Evolutionary conservation across 2,888 invertebrate species (phyloP), one percentile per base, ranked within the genome.

Genomic region (Caenorhabditis panamensis): DNA sequence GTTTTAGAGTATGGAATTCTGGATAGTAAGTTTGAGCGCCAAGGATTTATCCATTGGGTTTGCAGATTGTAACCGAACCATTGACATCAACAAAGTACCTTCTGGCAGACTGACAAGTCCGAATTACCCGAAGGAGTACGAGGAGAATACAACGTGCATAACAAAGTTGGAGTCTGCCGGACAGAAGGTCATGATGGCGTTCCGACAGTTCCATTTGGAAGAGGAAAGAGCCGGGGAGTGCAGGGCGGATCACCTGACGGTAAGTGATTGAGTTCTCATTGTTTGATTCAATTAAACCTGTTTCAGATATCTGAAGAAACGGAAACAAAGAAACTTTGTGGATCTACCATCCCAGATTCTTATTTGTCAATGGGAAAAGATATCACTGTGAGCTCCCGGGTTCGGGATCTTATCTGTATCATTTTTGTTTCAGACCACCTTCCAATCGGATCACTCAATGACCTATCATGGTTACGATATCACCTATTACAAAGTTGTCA

Each of bases 1-100:
- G 18, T 13, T 3, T 44, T 75, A n/a, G 54, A 53, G 16, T 75
- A 75, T 49, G 59, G 54, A 16, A 2, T 61, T 18, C 22, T 75
- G 1, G 66, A 64, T 41, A 67, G 67, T 75, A 28, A 41, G 63
- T n/a, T n/a, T n/a, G 28, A 54, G 0, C 16, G n/a, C n/a, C n/a
- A n/a, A n/a, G n/a, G n/a, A n/a, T n/a, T n/a, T n/a, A n/a, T n/a
- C n/a, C n/a, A n/a, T n/a, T n/a, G n/a, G n/a, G n/a, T n/a, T 78
- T 83, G 56, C 79, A 89, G 88, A 79, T 20, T 89, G 89, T 72
- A 89, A 89, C 69, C 80, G 90, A 41, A 90, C 88, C 1, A 83
- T 89, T 13, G 81, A 84, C 31, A 66, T 66, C 9, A 76, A 63
- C 18, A 69, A 72, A 22, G 37, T 53, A 8, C 59, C 54, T 18